A percentile compares a stretch with the other conserved stretches of the same genome.
Conservation (phyloP, 2,797 vertebrate species). For the Champsocephalus esox region DNA sequence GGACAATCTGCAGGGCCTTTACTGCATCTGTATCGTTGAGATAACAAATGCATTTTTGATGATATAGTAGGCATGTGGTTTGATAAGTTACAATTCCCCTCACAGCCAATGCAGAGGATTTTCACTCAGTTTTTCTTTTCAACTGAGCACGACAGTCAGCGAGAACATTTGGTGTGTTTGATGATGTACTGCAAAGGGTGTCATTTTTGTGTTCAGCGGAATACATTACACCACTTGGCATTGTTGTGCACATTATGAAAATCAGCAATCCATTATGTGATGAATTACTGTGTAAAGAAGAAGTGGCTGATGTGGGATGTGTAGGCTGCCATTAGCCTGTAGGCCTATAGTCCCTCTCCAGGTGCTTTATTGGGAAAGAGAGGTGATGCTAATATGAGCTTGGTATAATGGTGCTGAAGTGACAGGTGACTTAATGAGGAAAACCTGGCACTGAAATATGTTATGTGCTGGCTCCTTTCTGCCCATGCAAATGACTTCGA, state of each 20-base stretch:
- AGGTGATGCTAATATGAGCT: conserved; percentile 73
- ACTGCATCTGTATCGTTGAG: conserved; percentile 69
- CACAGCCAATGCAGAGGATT: conserved; percentile 62
- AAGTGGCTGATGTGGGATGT: conserved; percentile 69
- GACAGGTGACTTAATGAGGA: conserved; percentile 82
- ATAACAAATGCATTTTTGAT: conserved; percentile 72
- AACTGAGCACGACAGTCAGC: conserved; percentile 50
- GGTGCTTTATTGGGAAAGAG: conserved; percentile 74
- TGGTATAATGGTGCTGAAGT: conserved; percentile 77
- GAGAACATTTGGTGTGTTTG: conserved; percentile 73
- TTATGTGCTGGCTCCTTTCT: conserved; percentile 53
- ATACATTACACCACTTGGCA: conserved; percentile 76
- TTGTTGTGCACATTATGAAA: conserved; percentile 76
- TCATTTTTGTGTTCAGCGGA: conserved; percentile 70
- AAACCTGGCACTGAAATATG: conserved; percentile 69
- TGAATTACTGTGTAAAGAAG: conserved; percentile 59
- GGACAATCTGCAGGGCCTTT: conserved; percentile 67
- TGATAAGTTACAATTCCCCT: conserved; percentile 65
- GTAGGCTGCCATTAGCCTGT: conserved; percentile 67
- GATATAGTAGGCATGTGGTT: conserved; percentile 55
- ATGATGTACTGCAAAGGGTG: conserved; percentile 68
- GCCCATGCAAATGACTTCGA: conserved; percentile 72
- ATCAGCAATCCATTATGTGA: conserved; percentile 72
- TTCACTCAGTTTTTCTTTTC: conserved; percentile 42
- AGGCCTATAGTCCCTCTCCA: conserved; percentile 54